phyloP scores from a whole-genome alignment of 2,113 vertebrate species.

The Coregonus clupeaformis region DNA sequence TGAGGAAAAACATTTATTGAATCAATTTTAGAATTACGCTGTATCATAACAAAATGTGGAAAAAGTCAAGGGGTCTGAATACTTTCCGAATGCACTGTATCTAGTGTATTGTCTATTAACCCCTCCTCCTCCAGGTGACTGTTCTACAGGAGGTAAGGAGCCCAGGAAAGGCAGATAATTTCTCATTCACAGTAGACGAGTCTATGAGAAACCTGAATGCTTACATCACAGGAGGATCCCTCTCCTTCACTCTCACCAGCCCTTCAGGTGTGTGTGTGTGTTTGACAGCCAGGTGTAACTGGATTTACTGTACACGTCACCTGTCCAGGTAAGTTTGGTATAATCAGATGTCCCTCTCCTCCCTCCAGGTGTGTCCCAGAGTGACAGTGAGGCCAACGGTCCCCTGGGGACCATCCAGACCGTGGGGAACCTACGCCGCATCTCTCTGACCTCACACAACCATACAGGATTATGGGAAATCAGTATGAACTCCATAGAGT shows the following conservation, averaged over 20 bases:
- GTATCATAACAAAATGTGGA: too few relatives aligned
- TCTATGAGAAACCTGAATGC: slow-evolving; percentile 63
- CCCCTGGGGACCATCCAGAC: slow-evolving; percentile 49
- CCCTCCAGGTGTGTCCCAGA: slow-evolving; percentile 58
- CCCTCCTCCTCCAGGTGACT: slow-evolving; percentile 57
- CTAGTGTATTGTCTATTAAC: not conserved
- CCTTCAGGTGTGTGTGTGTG: slow-evolving; percentile 56
- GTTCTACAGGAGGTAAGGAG: slow-evolving; percentile 60
- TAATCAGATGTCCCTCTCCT: not conserved
- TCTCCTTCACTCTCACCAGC: slow-evolving; percentile 58
- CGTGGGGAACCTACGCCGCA: slow-evolving; percentile 56
- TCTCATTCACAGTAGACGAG: slow-evolving; percentile 54
- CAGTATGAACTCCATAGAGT: slow-evolving; percentile 43
- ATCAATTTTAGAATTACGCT: too few relatives aligned
- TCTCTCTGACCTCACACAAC: slow-evolving; percentile 47
- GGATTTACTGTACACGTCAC: not conserved
- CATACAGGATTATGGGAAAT: slow-evolving; percentile 64
- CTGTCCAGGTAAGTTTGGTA: too few relatives aligned
- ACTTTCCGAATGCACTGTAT: too few relatives aligned
- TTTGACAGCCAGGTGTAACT: not conserved
- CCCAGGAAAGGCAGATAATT: slow-evolving; percentile 47
- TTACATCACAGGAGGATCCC: slow-evolving; percentile 64
- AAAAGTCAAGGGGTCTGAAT: too few relatives aligned
- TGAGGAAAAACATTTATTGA: too few relatives aligned
- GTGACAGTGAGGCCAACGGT: slow-evolving; percentile 47